A percentile compares a stretch with the other conserved stretches of the same genome.
Conservation (phyloP, 2,113 vertebrate genomes). For the Oncorhynchus tshawytscha region DNA sequence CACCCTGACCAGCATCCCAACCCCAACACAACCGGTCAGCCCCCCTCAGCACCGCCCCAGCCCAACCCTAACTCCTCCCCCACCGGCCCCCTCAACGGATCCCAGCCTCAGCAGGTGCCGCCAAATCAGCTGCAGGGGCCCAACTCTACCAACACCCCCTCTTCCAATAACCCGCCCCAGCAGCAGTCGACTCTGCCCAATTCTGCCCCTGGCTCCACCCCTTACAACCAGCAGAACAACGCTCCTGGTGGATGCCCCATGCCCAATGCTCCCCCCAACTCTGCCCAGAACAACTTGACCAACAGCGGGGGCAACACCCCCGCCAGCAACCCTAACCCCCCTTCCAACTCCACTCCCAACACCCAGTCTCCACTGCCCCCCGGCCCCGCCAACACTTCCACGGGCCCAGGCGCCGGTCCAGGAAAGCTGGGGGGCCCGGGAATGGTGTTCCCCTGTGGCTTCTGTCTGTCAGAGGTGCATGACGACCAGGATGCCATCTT, state of each 20-base stretch:
- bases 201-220: conserved; percentile 75
- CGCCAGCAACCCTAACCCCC: conserved; percentile 73
- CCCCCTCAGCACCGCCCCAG: conserved; percentile 67
- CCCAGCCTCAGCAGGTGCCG: conserved; percentile 71
- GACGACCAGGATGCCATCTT: conserved; percentile 97
- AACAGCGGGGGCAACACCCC: conserved; percentile 73
- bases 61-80: conserved; percentile 78
- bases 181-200: conserved; percentile 75
- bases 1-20: conserved; percentile 74
- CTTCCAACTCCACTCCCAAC: conserved; percentile 76
- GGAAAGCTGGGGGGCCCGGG: conserved; percentile 72
- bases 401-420: conserved; percentile 67
- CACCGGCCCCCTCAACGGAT: conserved; percentile 73
- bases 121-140: conserved; percentile 70
- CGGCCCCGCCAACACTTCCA: conserved; percentile 63
- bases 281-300: conserved; percentile 72
- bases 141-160: conserved; percentile 69
- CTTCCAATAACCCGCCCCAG: conserved; percentile 68
- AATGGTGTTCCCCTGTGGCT: conserved; percentile 90
- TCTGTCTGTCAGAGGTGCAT: conserved; percentile 90
- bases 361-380: conserved; percentile 73
- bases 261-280: conserved; percentile 65
- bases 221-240: conserved; percentile 82
- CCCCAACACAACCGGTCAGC: conserved; percentile 77
- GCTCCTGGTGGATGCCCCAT: conserved; percentile 64